phyloP scores from a whole-genome alignment of 1,140 invertebrate genomes.

The Bilobella aurantiaca region DNA sequence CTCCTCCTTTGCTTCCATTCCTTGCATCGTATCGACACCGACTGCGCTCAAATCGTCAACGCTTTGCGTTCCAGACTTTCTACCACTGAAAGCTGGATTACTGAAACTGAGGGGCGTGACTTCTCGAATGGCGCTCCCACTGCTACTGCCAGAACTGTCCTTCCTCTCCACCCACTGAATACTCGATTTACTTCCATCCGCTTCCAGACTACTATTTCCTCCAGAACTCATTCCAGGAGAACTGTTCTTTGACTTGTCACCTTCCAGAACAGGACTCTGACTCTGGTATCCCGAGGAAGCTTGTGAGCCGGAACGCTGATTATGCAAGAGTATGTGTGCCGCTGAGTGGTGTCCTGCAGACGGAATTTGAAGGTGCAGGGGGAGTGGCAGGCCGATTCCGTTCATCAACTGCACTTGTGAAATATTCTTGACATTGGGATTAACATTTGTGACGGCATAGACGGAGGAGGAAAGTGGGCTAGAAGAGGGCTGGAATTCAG shows the following conservation, averaged over 20 bases:
- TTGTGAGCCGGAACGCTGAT: slow-evolving; percentile 25
- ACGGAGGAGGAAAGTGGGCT: slow-evolving; percentile 41
- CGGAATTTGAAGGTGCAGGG: slow-evolving; percentile 34
- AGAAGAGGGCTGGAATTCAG: no score
- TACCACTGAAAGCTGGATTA: slow-evolving; percentile 24
- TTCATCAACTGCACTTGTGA: slow-evolving; percentile 39
- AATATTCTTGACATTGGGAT: slow-evolving; percentile 34
- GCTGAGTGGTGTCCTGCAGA: slow-evolving; percentile 54
- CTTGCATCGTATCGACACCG: slow-evolving; percentile 11
- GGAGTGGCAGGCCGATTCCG: slow-evolving; percentile 24
- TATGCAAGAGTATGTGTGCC: slow-evolving; percentile 44
- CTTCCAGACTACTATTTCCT: background rate
- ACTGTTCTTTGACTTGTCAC: slow-evolving; percentile 13
- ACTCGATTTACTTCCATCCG: slow-evolving; percentile 21
- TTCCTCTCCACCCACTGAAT: slow-evolving; percentile 33
- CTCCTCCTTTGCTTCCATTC: background rate
- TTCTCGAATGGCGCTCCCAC: background rate
- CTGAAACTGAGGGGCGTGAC: slow-evolving; percentile 13
- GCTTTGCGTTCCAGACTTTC: slow-evolving; percentile 26
- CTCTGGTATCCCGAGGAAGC: slow-evolving; percentile 32
- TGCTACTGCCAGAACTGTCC: slow-evolving; percentile 36
- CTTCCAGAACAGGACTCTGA: slow-evolving; percentile 33
- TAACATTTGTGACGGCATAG: slow-evolving; percentile 26
- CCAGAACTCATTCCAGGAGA: background rate
- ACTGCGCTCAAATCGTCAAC: slow-evolving; percentile 31